Evolutionary conservation across 1,140 invertebrate species (phyloP), one percentile per base, ranked within the genome.

Genomic region (Drosophila sucinea): DNA sequence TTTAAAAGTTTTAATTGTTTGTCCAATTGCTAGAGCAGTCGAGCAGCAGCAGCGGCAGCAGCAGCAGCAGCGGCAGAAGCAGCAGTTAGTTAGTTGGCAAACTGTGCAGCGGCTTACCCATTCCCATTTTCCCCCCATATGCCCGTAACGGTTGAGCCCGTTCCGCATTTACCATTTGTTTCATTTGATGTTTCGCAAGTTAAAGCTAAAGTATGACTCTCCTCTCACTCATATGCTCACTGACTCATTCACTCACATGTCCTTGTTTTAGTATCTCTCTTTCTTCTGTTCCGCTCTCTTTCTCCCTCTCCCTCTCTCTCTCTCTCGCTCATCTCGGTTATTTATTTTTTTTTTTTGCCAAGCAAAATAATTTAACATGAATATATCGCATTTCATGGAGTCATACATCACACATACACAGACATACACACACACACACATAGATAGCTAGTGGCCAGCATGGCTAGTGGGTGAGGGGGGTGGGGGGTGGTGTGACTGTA

Each of bases 301-400:
- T 8, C n/a, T 7, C 5, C 33, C 8, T 7, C 7, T n/a, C 30
- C 8, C 11, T 44, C 4, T n/a, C 40, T 23, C n/a, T 44, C n/a
- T 38, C 35, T 38, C 35, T 38, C 10, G 10, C 35, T 3, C 11
- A 11, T 38, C 35, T 38, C 35, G 10, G 8, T 38, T 38, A 10
- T 3, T 10, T 51, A 6, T 51, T 67, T 47, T 54, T 65, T 65
- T 70, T 61, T 65, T 62, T 65, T 71, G 54, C 29, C 1, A 38
- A 44, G 67, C 74, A 65, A 65, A 81, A 89, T 89, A 89, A 89
- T 89, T 89, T 73, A 89, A 89, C 84, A 89, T 89, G 85, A 89
- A 89, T 89, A 89, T 89, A 89, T 89, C 85, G 84, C 84, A 89
- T 89, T 89, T 89, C 84, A 89, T 89, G 84, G 70, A 87, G 80